Evolutionary conservation across 1,140 invertebrate species (phyloP), one percentile per base, ranked within the genome.

Genomic region (Drosophila micromelanica): DNA sequence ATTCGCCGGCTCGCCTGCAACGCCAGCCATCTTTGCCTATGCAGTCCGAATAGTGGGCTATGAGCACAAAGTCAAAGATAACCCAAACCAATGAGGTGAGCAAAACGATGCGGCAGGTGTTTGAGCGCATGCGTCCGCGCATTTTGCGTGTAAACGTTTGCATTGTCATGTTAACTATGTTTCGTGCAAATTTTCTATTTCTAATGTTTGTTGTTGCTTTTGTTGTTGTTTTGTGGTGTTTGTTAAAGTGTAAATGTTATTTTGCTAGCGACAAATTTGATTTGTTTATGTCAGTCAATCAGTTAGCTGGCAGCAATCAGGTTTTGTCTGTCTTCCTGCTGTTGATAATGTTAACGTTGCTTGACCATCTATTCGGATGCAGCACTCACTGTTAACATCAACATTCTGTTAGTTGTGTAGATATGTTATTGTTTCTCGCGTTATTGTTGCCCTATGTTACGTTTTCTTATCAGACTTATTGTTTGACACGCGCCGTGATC

Each of bases 31-130:
- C 94, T 64, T 93, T 93, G 55, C 96, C 95, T 62, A 96, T 94
- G 92, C 96, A 98, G 86, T 99, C 98, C 30, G 97, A 97, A 93
- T 98, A 99, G 92, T 98, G 96, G 93, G 98, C 97, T 48, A 99
- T 94, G 37, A 99, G 93, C 59, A 97, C 95, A 20, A 98, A 97
- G 93, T 98, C 98, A 38, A 99, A 94, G 78, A 99, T 94, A 82
- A 99, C 96, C 98, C 98, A 99, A 42, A 98, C 97, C 61, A 99
- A 93, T 0, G 98, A 99, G 65, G 98, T 99, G 73, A 98, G 93
- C 71, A 99, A 93, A 76, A 99, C 97, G 73, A 99, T 96, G 91
- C 98, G 97, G 93, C 97, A 99, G 60, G 97, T 98, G 92, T 98
- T 97, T 93, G 97, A 96, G 90, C 97, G 95, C 91, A 98, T 95